phyloP scores from a whole-genome alignment of 2,888 invertebrate genomes.

The Charanyca ferruginea region DNA sequence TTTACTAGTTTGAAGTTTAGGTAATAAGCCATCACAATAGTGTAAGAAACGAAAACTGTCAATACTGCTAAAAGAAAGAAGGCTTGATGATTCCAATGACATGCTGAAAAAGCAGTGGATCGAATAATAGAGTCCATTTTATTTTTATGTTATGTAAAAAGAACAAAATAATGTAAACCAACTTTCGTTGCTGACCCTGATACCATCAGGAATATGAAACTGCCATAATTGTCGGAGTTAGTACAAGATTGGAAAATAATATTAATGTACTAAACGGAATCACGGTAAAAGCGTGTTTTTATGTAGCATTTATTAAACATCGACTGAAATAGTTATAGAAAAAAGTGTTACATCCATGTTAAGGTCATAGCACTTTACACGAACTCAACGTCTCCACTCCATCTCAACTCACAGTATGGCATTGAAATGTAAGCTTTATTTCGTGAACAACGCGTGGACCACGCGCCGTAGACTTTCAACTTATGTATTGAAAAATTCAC shows the following conservation, averaged over 20 bases:
- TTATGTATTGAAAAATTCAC: no score
- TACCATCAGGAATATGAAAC: no score
- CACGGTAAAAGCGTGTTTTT: background rate
- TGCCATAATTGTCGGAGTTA: no score
- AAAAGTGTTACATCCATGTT: conserved; percentile 24
- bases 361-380: no score
- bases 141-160: no score
- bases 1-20: conserved; percentile 14
- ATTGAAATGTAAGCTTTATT: no score
- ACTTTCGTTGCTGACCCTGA: conserved; percentile 5
- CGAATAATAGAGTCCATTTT: background rate
- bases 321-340: background rate
- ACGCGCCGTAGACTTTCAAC: no score
- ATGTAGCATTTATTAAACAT: conserved; percentile 19
- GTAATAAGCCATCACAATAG: conserved; percentile 5
- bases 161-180: no score
- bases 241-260: background rate
- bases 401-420: no score
- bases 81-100: background rate
- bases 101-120: background rate
- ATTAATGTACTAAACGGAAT: background rate
- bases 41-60: background rate
- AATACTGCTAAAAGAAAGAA: background rate
- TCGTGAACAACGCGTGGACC: no score
- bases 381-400: no score